A percentile compares a stretch with the other conserved stretches of the same genome.
These are phyloP conservation scores for Zaprionus gabonicus DNA, from an alignment of 1,140 invertebrate species.

Conservation along the genomic window DNA sequence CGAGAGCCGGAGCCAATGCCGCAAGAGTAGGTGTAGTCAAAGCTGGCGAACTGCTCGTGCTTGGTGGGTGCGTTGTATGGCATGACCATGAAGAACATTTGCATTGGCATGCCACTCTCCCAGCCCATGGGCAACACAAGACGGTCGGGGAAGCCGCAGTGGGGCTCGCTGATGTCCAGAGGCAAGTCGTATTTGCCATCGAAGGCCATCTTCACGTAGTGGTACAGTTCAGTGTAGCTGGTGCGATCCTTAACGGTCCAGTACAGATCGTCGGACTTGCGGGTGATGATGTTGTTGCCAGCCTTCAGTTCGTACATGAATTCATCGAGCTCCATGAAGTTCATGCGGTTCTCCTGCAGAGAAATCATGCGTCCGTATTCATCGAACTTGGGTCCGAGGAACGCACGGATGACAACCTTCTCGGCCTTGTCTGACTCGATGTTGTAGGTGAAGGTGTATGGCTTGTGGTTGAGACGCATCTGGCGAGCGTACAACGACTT, in stretches of 20 bases:
- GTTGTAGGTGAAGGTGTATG: constrained; percentile 83
- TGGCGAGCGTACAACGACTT: constrained; percentile 85
- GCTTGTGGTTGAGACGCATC: constrained; percentile 87
- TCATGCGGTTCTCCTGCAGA: constrained; percentile 85
- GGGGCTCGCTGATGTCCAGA: constrained; percentile 71
- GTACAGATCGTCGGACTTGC: constrained; percentile 84
- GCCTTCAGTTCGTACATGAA: constrained; percentile 85
- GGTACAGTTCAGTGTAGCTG: constrained; percentile 83
- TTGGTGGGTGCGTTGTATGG: constrained; percentile 69
- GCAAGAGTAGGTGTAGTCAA: constrained; percentile 69
- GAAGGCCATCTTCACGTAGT: constrained; percentile 83
- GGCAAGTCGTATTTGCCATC: constrained; percentile 78
- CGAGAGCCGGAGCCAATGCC: constrained; percentile 76
- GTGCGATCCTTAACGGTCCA: constrained; percentile 84
- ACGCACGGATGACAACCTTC: constrained; percentile 73
- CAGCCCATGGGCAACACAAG: constrained; percentile 86
- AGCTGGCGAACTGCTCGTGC: constrained; percentile 69
- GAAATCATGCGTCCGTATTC: constrained; percentile 85
- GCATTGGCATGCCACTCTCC: constrained; percentile 86
- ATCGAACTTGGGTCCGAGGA: constrained; percentile 84
- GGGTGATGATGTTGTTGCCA: constrained; percentile 85
- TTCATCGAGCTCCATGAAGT: constrained; percentile 86
- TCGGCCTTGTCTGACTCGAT: constrained; percentile 84
- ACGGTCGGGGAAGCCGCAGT: constrained; percentile 83
- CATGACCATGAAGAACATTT: constrained; percentile 86